Percentiles rank a stretch among this genome's conserved stretches.
Evolutionary conservation across 1,140 invertebrate species (phyloP).

Genomic region (Leptinotarsa defecta): DNA sequence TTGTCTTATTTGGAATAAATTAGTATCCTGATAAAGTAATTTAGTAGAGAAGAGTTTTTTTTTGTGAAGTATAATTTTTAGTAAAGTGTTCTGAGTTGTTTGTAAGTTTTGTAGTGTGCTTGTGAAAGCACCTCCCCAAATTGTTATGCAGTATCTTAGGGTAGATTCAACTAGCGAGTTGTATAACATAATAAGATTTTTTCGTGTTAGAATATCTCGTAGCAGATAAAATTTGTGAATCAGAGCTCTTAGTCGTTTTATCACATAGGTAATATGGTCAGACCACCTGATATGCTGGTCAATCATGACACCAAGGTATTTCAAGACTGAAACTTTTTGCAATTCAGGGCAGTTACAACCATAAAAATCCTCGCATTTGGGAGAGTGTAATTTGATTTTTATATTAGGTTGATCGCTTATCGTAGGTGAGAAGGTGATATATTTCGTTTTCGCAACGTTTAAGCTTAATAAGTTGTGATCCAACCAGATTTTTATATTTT

Average conservation of each 20-base stretch:
- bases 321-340: too few species aligned
- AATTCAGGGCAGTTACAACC: too few species aligned
- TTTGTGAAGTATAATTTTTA: not conserved
- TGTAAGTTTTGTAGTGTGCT: slow-evolving; percentile 1
- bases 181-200: not conserved
- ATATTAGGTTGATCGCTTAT: too few species aligned
- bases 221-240: slow-evolving; percentile 9
- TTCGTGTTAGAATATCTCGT: slow-evolving; percentile 5
- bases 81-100: slow-evolving; percentile 16
- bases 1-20: slow-evolving; percentile 9
- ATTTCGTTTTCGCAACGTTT: too few species aligned
- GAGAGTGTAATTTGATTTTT: too few species aligned
- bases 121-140: slow-evolving; percentile 12
- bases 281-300: slow-evolving; percentile 6
- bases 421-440: too few species aligned
- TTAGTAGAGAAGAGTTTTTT: slow-evolving; percentile 9
- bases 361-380: too few species aligned
- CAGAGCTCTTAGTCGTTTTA: not conserved
- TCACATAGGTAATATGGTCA: slow-evolving; percentile 5
- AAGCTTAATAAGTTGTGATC: too few species aligned
- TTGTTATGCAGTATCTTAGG: not conserved
- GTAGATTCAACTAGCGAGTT: slow-evolving; percentile 8
- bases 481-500: too few species aligned
- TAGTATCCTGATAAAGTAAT: not conserved
- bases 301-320: not conserved